Conservation (phyloP, 2,888 invertebrate species). For the Siphlonurus alternatus region DNA sequence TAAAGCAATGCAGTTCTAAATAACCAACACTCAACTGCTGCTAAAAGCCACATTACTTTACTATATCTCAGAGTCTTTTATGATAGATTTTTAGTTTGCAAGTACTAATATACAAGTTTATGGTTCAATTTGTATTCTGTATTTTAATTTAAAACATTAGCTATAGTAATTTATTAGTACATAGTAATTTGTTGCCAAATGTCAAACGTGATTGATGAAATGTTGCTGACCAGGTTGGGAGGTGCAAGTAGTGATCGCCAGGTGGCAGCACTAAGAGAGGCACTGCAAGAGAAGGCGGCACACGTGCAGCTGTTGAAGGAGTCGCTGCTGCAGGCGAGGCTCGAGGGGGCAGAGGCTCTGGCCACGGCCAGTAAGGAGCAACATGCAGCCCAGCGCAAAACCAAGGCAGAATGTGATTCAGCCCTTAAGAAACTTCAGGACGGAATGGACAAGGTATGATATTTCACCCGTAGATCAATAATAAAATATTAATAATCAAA, state of each 20-base stretch:
- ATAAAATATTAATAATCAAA: neutral
- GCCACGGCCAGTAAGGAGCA: conserved; percentile 25
- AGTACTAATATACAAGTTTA: neutral
- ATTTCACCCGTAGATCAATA: too few species aligned
- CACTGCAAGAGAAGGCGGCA: conserved; percentile 38
- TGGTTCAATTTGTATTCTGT: too few species aligned
- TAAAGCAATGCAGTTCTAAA: too few species aligned
- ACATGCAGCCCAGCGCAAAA: conserved; percentile 32
- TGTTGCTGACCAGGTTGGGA: too few species aligned
- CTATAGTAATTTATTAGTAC: too few species aligned
- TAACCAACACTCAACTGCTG: too few species aligned
- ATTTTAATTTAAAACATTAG: too few species aligned
- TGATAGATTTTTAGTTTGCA: neutral
- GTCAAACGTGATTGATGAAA: too few species aligned
- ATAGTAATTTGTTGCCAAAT: too few species aligned
- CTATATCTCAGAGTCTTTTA: too few species aligned
- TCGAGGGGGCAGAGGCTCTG: conserved; percentile 11
- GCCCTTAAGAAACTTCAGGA: conserved; percentile 62
- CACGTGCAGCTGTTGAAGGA: conserved; percentile 21
- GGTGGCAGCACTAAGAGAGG: conserved; percentile 37
- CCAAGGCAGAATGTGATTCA: conserved; percentile 54
- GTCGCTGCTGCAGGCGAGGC: neutral
- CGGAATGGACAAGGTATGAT: conserved; percentile 59
- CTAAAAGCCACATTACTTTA: too few species aligned
- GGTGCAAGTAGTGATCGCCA: too few species aligned